Conservation (phyloP, 2,113 vertebrate species). For the Noturus placidus region DNA sequence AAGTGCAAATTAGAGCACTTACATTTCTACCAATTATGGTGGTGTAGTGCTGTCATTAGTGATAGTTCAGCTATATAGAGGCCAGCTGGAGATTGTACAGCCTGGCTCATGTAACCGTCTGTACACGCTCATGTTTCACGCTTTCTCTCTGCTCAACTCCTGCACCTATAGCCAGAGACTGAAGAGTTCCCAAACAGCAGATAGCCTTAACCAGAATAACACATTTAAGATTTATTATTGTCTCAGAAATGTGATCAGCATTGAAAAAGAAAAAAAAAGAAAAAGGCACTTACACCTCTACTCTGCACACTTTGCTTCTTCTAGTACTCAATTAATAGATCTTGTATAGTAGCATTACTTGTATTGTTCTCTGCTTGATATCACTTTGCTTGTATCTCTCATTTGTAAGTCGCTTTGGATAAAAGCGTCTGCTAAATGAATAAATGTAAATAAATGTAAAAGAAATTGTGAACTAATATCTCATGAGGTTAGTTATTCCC, state of each 20-base stretch:
- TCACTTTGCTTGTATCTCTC: too few relatives aligned
- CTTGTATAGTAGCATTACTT: too few relatives aligned
- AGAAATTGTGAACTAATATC: not conserved
- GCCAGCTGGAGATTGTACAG: constrained; percentile 43
- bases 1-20: not conserved
- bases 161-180: constrained; percentile 3
- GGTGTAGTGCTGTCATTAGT: constrained; percentile 17
- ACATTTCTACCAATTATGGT: not conserved
- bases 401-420: too few relatives aligned
- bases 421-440: too few relatives aligned
- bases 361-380: too few relatives aligned
- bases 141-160: constrained; percentile 27
- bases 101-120: constrained; percentile 7
- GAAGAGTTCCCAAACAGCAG: not conserved
- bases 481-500: not conserved
- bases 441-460: too few relatives aligned
- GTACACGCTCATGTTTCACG: constrained; percentile 53
- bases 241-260: not conserved
- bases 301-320: too few relatives aligned
- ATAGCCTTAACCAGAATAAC: not conserved
- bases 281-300: too few relatives aligned
- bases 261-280: too few relatives aligned
- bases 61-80: constrained; percentile 43
- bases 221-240: not conserved
- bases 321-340: too few relatives aligned